A percentile compares a stretch with the other conserved stretches of the same genome.
Conservation (phyloP, 2,888 invertebrate genomes). For the Eupithecia subumbrata region DNA sequence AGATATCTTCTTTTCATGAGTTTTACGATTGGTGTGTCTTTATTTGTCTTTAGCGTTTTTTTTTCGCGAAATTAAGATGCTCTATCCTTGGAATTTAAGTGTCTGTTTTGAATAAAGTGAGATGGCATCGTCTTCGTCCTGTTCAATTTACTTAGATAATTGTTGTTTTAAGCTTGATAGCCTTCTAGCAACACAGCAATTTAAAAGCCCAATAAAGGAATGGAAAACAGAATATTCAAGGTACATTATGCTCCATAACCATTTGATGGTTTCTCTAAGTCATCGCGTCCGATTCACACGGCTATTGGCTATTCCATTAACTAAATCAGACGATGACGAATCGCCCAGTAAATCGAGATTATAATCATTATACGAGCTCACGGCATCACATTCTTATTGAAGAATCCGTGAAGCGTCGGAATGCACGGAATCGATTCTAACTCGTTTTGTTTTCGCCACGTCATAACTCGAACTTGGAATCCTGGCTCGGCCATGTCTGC, state of each 20-base stretch:
- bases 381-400: conserved; percentile 73
- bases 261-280: conserved; percentile 42
- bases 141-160: neutral
- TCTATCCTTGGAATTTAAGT: neutral
- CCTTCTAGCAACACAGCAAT: neutral
- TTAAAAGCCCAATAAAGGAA: conserved; percentile 7
- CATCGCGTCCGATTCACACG: conserved; percentile 72
- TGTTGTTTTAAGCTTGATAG: conserved; percentile 18
- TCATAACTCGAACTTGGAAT: conserved; percentile 75
- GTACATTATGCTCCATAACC: conserved; percentile 23
- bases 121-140: neutral
- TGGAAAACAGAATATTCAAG: conserved; percentile 20
- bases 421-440: conserved; percentile 80
- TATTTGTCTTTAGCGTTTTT: neutral
- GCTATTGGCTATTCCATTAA: conserved; percentile 80
- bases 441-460: conserved; percentile 83
- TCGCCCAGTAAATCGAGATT: conserved; percentile 80
- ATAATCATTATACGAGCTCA: conserved; percentile 76
- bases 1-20: conserved; percentile 1
- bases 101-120: neutral
- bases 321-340: conserved; percentile 82
- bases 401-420: conserved; percentile 78
- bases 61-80: neutral
- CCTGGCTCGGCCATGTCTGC: conserved; percentile 55
- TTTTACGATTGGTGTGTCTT: conserved; percentile 7